These are phyloP conservation scores for Gadus chalcogrammus DNA, from an alignment of 2,113 vertebrate species.

Conservation along the genomic window DNA sequence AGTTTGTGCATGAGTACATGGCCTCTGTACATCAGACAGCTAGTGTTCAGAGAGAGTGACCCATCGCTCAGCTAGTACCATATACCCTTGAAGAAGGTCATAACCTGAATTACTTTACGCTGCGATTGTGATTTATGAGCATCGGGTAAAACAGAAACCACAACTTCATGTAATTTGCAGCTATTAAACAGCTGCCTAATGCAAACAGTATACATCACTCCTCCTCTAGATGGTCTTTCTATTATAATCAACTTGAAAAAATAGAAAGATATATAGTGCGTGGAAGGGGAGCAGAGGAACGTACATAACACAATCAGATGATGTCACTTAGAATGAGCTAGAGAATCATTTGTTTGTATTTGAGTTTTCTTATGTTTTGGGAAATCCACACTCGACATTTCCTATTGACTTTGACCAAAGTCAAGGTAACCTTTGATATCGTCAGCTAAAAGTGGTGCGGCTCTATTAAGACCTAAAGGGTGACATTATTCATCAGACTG, in stretches of 20 bases:
- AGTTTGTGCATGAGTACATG: neutral
- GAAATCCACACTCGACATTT: too few species aligned
- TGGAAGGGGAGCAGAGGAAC: too few species aligned
- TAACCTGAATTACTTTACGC: constrained; percentile 53
- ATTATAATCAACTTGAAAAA: too few species aligned
- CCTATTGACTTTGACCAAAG: too few species aligned
- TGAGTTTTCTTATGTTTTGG: too few species aligned
- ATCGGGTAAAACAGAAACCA: constrained; percentile 46
- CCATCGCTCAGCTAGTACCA: constrained; percentile 56
- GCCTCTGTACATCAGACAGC: constrained; percentile 38
- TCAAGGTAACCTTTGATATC: constrained; percentile 17
- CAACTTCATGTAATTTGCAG: constrained; percentile 36
- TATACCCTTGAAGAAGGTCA: constrained; percentile 58
- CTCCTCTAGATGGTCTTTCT: neutral
- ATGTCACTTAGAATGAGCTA: too few species aligned
- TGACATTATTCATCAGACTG: constrained; percentile 45
- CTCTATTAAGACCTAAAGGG: constrained; percentile 22
- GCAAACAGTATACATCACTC: constrained; percentile 57
- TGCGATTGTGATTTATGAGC: constrained; percentile 51
- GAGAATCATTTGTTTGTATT: too few species aligned
- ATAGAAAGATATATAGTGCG: too few species aligned
- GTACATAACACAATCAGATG: too few species aligned
- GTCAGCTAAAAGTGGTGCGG: constrained; percentile 34
- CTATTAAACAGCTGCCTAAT: constrained; percentile 55
- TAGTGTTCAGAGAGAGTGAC: constrained; percentile 29